Base-by-base conservation (phyloP, 1,140 invertebrate species). In the Yoshiicerus persimilis region DNA sequence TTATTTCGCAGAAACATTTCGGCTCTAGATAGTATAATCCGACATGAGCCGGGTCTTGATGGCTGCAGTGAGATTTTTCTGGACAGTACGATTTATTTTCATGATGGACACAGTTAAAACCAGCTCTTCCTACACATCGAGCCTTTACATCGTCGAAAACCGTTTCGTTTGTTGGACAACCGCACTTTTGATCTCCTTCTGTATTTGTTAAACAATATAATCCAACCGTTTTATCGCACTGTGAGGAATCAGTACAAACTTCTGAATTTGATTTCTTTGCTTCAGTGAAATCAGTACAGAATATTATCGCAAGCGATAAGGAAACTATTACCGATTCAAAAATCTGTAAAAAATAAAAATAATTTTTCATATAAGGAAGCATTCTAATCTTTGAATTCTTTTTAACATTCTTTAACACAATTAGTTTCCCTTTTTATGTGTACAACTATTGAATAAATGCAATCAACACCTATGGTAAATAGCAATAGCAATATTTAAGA, bases 151-250 rank as follows among this genome's bases (percentile, higher is more conserved):
- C 39, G 56, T 88, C 88, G 84, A 83, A 88, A 38, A 88, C 11
- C 5, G 88, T 88, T n/a, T 38, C 47, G 32, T 88, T 88, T 38
- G 88, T 88, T 4, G 86, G 88, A 84, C 88, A 88, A 8, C 75
- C 38, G 41, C 88, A 88, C 16, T 56, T 64, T 32, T 34, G 4
- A 30, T 9, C 27, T 20, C 38, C 38, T 27, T 84, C 34, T 0
- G 23, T 4, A 4, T 38, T 23, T 56, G 84, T 80, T 20, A 88
- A 62, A 30, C 87, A 88, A 30, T 88, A 88, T 2, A 88, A 27
- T 6, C 87, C 85, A 10, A 25, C 62, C n/a, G 34, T 36, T 66
- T 88, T 36, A 38, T 88, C 38, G 41, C 87, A 88, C 10, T 86
- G 30, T 20, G 27, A 20, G 0, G 85, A 86, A 20, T 70, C n/a